Conservation (phyloP, 2,113 vertebrate species). For the Crypturellus undulatus region DNA sequence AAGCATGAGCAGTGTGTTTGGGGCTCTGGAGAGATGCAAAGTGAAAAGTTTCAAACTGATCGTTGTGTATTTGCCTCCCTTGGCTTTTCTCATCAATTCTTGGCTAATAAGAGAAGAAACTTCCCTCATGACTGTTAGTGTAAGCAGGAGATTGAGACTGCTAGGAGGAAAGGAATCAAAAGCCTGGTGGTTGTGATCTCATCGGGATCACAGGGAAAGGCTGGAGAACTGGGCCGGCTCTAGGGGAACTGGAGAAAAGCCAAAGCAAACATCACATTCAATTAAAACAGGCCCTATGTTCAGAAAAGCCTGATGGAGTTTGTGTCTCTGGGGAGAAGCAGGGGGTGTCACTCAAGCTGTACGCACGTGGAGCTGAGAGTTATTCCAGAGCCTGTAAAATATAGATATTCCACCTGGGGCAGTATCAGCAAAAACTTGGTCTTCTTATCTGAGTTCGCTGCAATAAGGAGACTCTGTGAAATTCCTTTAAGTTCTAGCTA, state of each 20-base stretch:
- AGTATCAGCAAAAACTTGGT: rapidly evolving
- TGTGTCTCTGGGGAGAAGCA: neutral
- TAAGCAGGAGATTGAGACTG: neutral
- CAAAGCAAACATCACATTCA: neutral
- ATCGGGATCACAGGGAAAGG: neutral
- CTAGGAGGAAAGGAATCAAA: neutral
- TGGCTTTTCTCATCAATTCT: neutral
- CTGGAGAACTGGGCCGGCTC: neutral
- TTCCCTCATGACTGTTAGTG: neutral
- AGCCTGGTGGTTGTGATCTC: neutral
- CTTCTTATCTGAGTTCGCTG: neutral
- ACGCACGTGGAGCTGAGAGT: neutral
- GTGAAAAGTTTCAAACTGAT: neutral
- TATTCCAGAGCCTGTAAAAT: neutral
- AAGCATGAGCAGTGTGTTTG: neutral
- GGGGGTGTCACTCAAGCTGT: rapidly evolving
- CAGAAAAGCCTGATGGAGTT: neutral
- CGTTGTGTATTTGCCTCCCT: neutral
- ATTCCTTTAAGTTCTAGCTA: no score
- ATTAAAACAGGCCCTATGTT: neutral
- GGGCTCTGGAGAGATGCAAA: neutral
- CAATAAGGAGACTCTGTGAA: neutral
- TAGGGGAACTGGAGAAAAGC: neutral
- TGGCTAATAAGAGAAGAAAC: neutral
- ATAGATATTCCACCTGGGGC: neutral